A percentile compares a stretch with the other conserved stretches of the same genome.
phyloP scores from a whole-genome alignment of 2,797 vertebrate genomes.

The Pagetopsis macropterus region DNA sequence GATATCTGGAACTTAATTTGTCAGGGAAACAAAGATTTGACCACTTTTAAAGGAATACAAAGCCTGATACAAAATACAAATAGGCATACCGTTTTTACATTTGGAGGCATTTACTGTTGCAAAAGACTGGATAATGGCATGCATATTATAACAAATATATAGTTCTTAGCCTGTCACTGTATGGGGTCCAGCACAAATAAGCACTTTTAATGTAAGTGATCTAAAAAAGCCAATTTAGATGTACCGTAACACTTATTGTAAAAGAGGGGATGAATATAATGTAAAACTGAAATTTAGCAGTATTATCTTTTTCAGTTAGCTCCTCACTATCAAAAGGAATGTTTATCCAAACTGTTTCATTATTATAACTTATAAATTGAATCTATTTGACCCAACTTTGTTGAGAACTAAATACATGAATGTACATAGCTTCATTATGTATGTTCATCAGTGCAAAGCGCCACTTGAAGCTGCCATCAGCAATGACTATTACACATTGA shows the following conservation, averaged over 20 bases:
- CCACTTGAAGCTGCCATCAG: conserved; percentile 7
- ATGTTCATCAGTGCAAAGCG: neutral
- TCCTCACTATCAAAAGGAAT: neutral
- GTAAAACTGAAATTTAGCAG: neutral
- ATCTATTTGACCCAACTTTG: neutral
- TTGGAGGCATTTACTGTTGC: neutral
- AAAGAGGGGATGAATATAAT: neutral
- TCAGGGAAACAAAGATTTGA: too few species aligned
- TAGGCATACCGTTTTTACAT: neutral
- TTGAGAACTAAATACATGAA: neutral
- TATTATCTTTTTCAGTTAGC: neutral
- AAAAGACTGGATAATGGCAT: neutral
- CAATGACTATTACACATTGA: conserved; percentile 13
- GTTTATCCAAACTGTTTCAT: neutral
- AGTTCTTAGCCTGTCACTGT: neutral
- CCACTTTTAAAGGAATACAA: too few species aligned
- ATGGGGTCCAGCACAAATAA: neutral
- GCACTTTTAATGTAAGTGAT: neutral
- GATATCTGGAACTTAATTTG: too few species aligned
- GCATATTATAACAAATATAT: neutral
- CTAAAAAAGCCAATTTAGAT: neutral
- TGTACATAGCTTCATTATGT: neutral
- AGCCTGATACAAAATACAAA: neutral
- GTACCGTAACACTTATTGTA: neutral
- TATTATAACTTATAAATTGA: conserved; percentile 1